Evolutionary conservation across 2,113 vertebrate genomes (phyloP).

Genomic region (Lasiurus cinereus): DNA sequence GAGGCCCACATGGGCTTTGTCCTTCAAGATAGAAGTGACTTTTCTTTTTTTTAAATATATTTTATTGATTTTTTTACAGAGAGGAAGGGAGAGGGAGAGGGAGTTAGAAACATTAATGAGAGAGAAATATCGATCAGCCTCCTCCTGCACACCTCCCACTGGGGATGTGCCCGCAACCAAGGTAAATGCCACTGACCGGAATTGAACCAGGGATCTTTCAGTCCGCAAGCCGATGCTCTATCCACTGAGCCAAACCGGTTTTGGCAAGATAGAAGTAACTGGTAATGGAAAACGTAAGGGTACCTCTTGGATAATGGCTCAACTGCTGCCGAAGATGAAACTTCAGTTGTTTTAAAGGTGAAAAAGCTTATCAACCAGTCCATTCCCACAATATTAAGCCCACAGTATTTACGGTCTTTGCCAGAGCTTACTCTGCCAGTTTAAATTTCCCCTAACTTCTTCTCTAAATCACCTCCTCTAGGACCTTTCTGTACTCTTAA

Average conservation of each 20-base stretch:
- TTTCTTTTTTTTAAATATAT: too few relatives aligned
- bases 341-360: neutral
- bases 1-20: neutral
- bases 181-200: too few relatives aligned
- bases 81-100: too few relatives aligned
- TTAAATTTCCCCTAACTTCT: neutral
- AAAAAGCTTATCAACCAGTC: neutral
- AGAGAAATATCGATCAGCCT: too few relatives aligned
- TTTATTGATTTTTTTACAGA: too few relatives aligned
- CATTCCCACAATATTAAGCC: neutral
- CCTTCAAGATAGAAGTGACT: neutral
- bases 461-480: neutral
- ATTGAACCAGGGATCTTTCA: too few relatives aligned
- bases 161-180: too few relatives aligned
- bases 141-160: too few relatives aligned
- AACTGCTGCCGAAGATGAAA: neutral
- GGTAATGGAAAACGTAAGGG: neutral
- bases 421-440: neutral
- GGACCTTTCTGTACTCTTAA: neutral
- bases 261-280: neutral
- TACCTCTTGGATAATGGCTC: neutral
- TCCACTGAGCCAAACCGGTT: too few relatives aligned
- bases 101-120: too few relatives aligned
- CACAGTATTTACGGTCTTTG: fast-evolving
- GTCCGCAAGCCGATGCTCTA: too few relatives aligned